A percentile compares a stretch with the other conserved stretches of the same genome.
Conservation (phyloP, 1,140 invertebrate genomes). For the Trichonephila clavata region DNA sequence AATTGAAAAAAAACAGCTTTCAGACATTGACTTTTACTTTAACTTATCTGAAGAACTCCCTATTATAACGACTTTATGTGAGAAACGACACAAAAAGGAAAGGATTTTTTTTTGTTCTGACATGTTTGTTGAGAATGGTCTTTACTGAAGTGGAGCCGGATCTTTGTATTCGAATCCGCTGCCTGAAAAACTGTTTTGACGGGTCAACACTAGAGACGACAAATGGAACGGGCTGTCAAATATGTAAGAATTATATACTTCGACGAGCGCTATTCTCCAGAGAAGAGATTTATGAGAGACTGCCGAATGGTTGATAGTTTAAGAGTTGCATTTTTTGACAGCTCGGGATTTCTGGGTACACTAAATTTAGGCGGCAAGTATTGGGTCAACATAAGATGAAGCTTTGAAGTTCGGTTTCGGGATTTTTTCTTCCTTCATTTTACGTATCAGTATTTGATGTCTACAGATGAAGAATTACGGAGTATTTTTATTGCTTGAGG, state of each 20-base stretch:
- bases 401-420: too few species aligned
- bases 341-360: neutral
- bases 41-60: too few species aligned
- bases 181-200: slow-evolving; percentile 58
- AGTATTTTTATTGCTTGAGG: too few species aligned
- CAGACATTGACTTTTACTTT: too few species aligned
- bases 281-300: slow-evolving; percentile 29
- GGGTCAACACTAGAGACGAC: slow-evolving; percentile 44
- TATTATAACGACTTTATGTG: neutral
- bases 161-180: neutral
- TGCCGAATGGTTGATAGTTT: neutral
- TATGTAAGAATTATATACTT: slow-evolving; percentile 46
- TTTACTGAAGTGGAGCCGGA: neutral
- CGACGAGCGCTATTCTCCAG: neutral
- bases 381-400: too few species aligned
- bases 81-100: neutral
- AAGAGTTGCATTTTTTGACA: neutral
- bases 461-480: too few species aligned
- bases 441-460: too few species aligned
- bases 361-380: neutral
- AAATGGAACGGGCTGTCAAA: slow-evolving; percentile 68
- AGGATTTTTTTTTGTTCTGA: slow-evolving; percentile 5
- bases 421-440: too few species aligned
- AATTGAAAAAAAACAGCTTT: too few species aligned
- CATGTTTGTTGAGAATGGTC: neutral